These are phyloP conservation scores for Drosophila prolongata DNA, from an alignment of 2,888 invertebrate genomes.

Conservation along the genomic window DNA sequence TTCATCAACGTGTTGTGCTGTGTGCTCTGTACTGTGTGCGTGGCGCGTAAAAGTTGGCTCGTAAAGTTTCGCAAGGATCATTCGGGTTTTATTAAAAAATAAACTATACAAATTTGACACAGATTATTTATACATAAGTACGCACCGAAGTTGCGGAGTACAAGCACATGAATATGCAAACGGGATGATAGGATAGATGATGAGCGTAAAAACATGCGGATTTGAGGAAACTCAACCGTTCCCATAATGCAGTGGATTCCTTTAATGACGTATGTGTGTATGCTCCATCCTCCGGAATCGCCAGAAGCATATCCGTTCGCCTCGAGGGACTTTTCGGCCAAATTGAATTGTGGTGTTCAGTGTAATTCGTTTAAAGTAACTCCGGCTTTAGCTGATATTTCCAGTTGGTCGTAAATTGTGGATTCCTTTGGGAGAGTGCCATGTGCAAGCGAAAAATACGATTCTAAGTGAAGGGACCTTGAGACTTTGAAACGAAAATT, in stretches of 20 bases:
- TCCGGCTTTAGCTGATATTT: background rate
- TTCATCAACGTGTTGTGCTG: slow-evolving; percentile 72
- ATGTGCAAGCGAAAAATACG: slow-evolving; percentile 4
- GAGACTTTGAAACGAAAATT: background rate
- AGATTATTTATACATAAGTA: slow-evolving; percentile 67
- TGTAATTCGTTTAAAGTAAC: background rate
- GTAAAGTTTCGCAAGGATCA: slow-evolving; percentile 57
- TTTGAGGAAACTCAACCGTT: slow-evolving; percentile 16
- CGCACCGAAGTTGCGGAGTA: slow-evolving; percentile 36
- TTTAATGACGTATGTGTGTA: slow-evolving; percentile 14
- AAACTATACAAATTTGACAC: slow-evolving; percentile 79
- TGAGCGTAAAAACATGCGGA: slow-evolving; percentile 28
- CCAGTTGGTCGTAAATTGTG: slow-evolving; percentile 8
- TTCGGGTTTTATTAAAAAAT: slow-evolving; percentile 69
- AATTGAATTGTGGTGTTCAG: slow-evolving; percentile 29
- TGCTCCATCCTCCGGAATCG: background rate
- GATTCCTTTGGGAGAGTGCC: slow-evolving; percentile 10
- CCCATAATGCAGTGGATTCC: slow-evolving; percentile 26
- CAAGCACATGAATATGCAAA: slow-evolving; percentile 50
- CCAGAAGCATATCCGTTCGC: background rate
- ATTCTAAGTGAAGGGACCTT: background rate
- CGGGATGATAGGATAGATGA: slow-evolving; percentile 34
- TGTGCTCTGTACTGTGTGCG: slow-evolving; percentile 52
- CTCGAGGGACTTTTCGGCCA: slow-evolving; percentile 6
- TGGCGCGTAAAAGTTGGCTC: slow-evolving; percentile 62